Evolutionary conservation across 1,140 invertebrate species (phyloP), one percentile per base, ranked within the genome.

Genomic region (Leucophenga varia): DNA sequence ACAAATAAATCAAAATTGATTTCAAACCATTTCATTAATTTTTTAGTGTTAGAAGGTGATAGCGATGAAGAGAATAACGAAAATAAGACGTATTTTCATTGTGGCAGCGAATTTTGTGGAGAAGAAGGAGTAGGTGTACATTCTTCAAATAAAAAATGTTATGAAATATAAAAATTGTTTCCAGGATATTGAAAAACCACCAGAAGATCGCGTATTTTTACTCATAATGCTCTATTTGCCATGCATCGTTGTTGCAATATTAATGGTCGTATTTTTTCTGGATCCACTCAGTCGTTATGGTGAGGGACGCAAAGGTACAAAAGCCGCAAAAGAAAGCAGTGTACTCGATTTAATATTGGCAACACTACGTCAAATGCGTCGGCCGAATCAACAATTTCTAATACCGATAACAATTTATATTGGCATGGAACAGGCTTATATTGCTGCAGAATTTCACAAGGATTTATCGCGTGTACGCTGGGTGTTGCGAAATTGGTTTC

Each of bases 231-330:
- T 46, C 21, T 46, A 46, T 17, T 16, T 46, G 19, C 44, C 44
- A 10, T 46, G 44, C n/a, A 2, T 46, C 2, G 16, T 37, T 21
- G 3, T 38, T 19, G 34, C 44, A 2, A 18, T 46, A 17, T 3
- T 39, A 10, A 12, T 38, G 19, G 9, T 46, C 8, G 35, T 20
- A 0, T n/a, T 46, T 14, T 38, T 38, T 18, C 20, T 46, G 22
- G 44, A 46, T 38, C 44, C 44, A 2, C 35, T 46, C n/a, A 46
- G n/a, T 1, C 44, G 44, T 12, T 46, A 46, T 14, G 44, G 44
- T 2, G 44, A 46, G 35, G 44, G 44, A 13, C 44, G 44, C 20
- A 37, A 37, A 21, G 34, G 34, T 4, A 8, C 19, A 5, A n/a
- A n/a, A n/a, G 8, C 44, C 12, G n/a, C n/a, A n/a, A 45, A 13